These are phyloP conservation scores for Nannoperca australis DNA, from an alignment of 2,797 vertebrate species.

Conservation along the genomic window DNA sequence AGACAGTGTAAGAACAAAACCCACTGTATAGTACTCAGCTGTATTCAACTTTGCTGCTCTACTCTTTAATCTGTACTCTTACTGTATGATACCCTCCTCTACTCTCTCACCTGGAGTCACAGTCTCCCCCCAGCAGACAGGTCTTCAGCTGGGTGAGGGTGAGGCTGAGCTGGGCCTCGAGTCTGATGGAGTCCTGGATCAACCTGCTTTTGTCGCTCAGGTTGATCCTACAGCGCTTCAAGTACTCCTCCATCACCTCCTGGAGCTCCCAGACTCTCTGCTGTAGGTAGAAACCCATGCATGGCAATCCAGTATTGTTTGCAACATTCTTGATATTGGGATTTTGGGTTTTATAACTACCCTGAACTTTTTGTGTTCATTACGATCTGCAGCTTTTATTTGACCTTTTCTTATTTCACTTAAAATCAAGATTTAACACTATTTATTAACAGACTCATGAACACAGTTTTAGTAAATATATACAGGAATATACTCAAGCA, in stretches of 20 bases:
- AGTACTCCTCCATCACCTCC: conserved; percentile 82
- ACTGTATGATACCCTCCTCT: neutral
- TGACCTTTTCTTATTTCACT: neutral
- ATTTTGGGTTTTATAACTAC: neutral
- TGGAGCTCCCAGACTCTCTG: conserved; percentile 77
- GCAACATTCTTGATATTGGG: neutral
- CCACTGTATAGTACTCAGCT: too few relatives aligned
- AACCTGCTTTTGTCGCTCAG: conserved; percentile 66
- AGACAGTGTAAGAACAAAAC: neutral
- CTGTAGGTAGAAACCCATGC: conserved; percentile 6
- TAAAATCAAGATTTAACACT: neutral
- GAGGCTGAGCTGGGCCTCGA: conserved; percentile 80
- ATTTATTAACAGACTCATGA: neutral
- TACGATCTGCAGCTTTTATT: neutral
- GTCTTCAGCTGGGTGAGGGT: conserved; percentile 81
- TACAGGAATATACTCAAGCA: neutral
- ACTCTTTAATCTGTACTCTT: neutral
- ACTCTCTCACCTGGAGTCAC: conserved; percentile 72
- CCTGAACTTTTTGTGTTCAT: neutral
- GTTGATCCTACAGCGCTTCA: conserved; percentile 81
- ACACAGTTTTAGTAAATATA: neutral
- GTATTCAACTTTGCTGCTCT: too few relatives aligned
- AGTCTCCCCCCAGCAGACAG: conserved; percentile 73
- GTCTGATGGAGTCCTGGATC: conserved; percentile 74
- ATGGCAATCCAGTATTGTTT: neutral